Conservation (phyloP, 2,113 vertebrate genomes). For the Bubo scandiacus region DNA sequence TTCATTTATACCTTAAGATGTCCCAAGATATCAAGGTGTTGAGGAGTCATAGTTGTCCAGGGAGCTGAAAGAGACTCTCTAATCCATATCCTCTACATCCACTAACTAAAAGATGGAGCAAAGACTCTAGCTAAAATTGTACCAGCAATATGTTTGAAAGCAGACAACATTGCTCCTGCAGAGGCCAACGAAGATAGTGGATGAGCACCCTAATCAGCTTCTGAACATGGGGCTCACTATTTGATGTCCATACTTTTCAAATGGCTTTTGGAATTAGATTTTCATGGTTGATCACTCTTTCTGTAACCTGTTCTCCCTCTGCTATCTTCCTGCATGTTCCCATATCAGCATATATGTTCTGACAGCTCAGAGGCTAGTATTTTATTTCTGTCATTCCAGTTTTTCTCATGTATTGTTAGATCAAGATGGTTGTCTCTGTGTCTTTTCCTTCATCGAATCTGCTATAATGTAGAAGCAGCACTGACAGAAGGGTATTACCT, state of each 20-base stretch:
- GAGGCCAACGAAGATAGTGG: neutral
- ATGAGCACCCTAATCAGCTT: neutral
- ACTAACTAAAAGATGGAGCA: neutral
- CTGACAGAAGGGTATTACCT: neutral
- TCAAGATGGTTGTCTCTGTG: neutral
- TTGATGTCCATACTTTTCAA: neutral
- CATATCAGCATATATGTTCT: neutral
- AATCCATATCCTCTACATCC: neutral
- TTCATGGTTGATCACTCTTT: neutral
- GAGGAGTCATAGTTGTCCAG: neutral
- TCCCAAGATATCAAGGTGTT: neutral
- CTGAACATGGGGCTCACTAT: neutral
- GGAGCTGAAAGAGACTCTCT: neutral
- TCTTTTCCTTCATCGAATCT: neutral
- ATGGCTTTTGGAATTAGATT: neutral
- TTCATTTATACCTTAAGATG: neutral
- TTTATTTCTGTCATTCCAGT: constrained; percentile 11
- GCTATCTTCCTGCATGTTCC: neutral
- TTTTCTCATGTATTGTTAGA: neutral
- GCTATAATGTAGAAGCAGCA: neutral
- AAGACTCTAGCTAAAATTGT: neutral
- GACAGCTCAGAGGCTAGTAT: neutral
- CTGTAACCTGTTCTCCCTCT: neutral
- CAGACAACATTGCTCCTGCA: neutral
- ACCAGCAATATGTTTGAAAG: neutral